A percentile compares a stretch with the other conserved stretches of the same genome.
phyloP scores from a whole-genome alignment of 2,113 vertebrate species.

The Poeciliopsis occidentalis region DNA sequence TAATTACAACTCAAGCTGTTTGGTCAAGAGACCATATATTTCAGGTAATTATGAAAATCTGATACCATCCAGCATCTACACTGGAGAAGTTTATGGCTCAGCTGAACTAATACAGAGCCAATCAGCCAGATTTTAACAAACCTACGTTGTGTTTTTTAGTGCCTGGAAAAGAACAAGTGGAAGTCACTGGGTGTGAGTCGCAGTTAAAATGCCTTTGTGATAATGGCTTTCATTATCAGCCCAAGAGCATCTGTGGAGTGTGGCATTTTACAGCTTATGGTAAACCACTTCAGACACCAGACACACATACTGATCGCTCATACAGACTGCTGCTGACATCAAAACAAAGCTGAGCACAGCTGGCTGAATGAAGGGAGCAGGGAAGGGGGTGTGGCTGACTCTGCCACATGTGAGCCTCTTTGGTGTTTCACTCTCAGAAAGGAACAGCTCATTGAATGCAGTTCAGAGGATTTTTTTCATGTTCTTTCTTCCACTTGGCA shows the following conservation, averaged over 20 bases:
- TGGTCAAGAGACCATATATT: too few relatives aligned
- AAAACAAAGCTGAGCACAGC: constrained; percentile 73
- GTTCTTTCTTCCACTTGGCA: not conserved
- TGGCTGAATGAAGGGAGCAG: constrained; percentile 46
- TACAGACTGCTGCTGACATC: constrained; percentile 56
- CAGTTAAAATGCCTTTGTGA: constrained; percentile 73
- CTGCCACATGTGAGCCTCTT: constrained; percentile 63
- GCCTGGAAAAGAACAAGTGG: constrained; percentile 50
- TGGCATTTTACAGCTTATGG: constrained; percentile 77
- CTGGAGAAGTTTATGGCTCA: too few relatives aligned
- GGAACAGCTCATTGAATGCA: constrained; percentile 25
- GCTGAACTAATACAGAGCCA: not conserved
- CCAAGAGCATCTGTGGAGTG: constrained; percentile 74
- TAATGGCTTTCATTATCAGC: constrained; percentile 78
- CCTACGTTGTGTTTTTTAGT: constrained; percentile 36
- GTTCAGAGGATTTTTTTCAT: not conserved
- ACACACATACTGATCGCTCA: constrained; percentile 23
- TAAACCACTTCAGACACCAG: constrained; percentile 74
- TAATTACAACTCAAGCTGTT: not conserved
- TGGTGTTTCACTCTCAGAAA: constrained; percentile 39
- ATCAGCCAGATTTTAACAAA: constrained; percentile 45
- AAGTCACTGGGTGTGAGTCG: constrained; percentile 46
- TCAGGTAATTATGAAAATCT: not conserved
- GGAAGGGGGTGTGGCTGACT: constrained; percentile 55
- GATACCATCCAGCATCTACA: not conserved